Evolutionary conservation across 2,888 invertebrate species (phyloP).

Genomic region (Cylindroiulus punctatus): DNA sequence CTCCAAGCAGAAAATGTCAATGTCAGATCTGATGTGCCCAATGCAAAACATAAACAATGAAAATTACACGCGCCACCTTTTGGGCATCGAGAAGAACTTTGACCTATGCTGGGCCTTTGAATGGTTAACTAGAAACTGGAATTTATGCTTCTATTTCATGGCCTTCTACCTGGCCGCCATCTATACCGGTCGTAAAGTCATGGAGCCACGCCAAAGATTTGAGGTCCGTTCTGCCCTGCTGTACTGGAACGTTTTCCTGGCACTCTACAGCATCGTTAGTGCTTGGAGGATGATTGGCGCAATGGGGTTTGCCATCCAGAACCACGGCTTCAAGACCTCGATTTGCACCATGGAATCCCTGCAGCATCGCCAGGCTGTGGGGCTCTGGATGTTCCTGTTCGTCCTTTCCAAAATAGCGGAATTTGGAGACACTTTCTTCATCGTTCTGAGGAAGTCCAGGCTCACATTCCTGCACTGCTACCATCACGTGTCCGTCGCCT

Average conservation of each 20-base stretch:
- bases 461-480: background rate
- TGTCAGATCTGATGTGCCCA: too few species aligned
- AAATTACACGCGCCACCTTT: background rate
- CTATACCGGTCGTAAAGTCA: constrained; percentile 77
- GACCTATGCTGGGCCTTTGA: background rate
- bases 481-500: background rate
- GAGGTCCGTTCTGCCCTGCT: constrained; percentile 82
- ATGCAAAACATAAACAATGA: too few species aligned
- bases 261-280: constrained; percentile 75
- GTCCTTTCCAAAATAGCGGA: background rate
- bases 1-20: too few species aligned
- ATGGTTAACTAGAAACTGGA: background rate
- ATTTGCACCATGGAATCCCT: background rate
- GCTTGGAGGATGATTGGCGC: background rate
- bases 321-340: background rate
- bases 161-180: background rate
- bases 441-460: background rate
- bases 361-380: background rate
- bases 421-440: background rate
- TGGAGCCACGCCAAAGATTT: constrained; percentile 90
- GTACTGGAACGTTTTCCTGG: constrained; percentile 88
- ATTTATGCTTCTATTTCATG: background rate
- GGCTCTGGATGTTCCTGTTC: background rate
- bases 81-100: background rate
- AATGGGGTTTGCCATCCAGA: background rate